Percentiles rank a stretch among this genome's conserved stretches.
These are phyloP conservation scores for Napeogenes inachia DNA, from an alignment of 2,888 invertebrate genomes.

Conservation along the genomic window DNA sequence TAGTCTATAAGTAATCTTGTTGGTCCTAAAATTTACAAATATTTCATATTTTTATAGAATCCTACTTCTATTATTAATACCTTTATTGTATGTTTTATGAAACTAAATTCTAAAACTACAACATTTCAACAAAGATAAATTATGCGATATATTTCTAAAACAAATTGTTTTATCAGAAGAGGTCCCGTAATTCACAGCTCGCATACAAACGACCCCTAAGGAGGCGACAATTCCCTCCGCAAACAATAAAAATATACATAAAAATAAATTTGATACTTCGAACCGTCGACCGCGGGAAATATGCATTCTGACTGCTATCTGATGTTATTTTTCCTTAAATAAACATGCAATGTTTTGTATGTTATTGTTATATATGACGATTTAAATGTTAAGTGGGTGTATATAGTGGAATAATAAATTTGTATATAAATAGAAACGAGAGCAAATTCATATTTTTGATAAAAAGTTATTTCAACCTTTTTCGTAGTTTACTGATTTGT, in stretches of 20 bases:
- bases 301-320: slow-evolving; percentile 44
- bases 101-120: not conserved
- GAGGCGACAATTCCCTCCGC: slow-evolving; percentile 71
- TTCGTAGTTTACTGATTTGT: too few species aligned
- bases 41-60: too few species aligned
- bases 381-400: not conserved
- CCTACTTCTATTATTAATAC: too few species aligned
- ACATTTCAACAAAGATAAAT: slow-evolving; percentile 15
- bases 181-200: slow-evolving; percentile 68
- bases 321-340: slow-evolving; percentile 15
- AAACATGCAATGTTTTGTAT: slow-evolving; percentile 2
- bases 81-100: not conserved
- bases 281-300: slow-evolving; percentile 55
- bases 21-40: too few species aligned
- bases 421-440: too few species aligned
- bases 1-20: too few species aligned
- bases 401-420: too few species aligned
- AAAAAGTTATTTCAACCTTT: too few species aligned
- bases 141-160: slow-evolving; percentile 43
- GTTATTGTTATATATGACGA: not conserved
- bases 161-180: slow-evolving; percentile 71
- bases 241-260: slow-evolving; percentile 75
- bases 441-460: too few species aligned
- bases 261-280: slow-evolving; percentile 72
- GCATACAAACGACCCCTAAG: slow-evolving; percentile 74